Conservation (phyloP, 2,113 vertebrate genomes). For the Cromileptes altivelis region DNA sequence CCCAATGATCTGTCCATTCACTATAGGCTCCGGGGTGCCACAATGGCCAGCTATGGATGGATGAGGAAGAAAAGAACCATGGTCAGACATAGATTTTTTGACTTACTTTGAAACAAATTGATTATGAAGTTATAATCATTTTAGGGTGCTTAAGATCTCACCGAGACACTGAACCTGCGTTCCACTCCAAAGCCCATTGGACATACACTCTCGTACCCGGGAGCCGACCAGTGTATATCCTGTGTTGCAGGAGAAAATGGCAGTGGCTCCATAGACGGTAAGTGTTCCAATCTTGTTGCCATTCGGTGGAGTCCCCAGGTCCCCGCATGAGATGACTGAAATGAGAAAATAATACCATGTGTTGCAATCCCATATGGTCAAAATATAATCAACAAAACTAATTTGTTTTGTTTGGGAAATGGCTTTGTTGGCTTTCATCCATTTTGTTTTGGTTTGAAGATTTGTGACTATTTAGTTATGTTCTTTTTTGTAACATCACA, state of each 20-base stretch:
- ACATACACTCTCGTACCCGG: slow-evolving; percentile 95
- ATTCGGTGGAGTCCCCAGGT: slow-evolving; percentile 92
- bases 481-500: slow-evolving; percentile 21
- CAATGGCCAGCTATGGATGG: slow-evolving; percentile 91
- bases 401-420: slow-evolving; percentile 23
- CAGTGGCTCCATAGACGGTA: slow-evolving; percentile 92
- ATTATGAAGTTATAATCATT: not conserved
- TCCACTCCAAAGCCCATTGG: slow-evolving; percentile 98
- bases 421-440: not conserved
- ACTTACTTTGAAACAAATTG: not conserved
- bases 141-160: slow-evolving; percentile 71
- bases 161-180: slow-evolving; percentile 94
- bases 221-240: slow-evolving; percentile 97
- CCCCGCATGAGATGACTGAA: slow-evolving; percentile 96
- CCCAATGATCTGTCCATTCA: slow-evolving; percentile 95
- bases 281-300: slow-evolving; percentile 97
- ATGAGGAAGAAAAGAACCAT: not conserved
- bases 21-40: slow-evolving; percentile 92
- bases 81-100: not conserved
- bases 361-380: not conserved
- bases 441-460: slow-evolving; percentile 25
- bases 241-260: slow-evolving; percentile 98
- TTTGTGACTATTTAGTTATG: not conserved
- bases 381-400: not conserved
- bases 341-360: slow-evolving; percentile 18